A percentile compares a stretch with the other conserved stretches of the same genome.
Conservation (phyloP, 2,888 invertebrate species). For the Brachypterus glaber region DNA sequence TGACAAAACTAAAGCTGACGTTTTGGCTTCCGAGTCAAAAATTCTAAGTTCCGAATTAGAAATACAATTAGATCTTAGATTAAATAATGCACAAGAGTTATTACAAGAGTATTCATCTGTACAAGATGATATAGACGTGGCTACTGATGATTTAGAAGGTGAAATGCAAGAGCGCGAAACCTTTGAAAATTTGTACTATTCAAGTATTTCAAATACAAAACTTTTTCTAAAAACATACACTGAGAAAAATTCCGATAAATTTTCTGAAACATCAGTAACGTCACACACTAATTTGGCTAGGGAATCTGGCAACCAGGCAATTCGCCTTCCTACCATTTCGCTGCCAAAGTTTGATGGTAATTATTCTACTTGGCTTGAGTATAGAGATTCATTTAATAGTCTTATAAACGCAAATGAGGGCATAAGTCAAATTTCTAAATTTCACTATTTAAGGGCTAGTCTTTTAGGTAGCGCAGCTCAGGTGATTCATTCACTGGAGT, state of each 20-base stretch:
- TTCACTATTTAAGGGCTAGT: constrained; percentile 7
- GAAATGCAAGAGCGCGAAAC: not conserved
- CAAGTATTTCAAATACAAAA: constrained; percentile 1
- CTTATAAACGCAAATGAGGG: constrained; percentile 11
- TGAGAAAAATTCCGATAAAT: not conserved
- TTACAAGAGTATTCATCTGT: no score
- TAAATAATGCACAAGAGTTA: no score
- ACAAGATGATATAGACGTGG: not conserved
- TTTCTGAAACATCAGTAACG: not conserved
- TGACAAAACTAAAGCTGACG: no score
- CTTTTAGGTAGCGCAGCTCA: constrained; percentile 2
- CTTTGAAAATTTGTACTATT: not conserved
- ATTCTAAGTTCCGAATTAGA: no score
- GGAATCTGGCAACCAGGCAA: not conserved
- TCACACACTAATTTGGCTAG: not conserved
- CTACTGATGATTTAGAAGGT: not conserved
- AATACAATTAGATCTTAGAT: no score
- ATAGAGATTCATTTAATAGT: constrained; percentile 5
- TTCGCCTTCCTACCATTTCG: constrained; percentile 3
- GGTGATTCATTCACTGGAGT: not conserved
- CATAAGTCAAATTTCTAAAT: constrained; percentile 7
- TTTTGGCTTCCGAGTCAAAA: no score
- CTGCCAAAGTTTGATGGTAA: constrained; percentile 8
- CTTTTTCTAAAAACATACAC: not conserved
- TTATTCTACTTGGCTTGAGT: constrained; percentile 7